Base-by-base conservation (phyloP, 23 tunicate species). In the Trididemnum clinides region DNA sequence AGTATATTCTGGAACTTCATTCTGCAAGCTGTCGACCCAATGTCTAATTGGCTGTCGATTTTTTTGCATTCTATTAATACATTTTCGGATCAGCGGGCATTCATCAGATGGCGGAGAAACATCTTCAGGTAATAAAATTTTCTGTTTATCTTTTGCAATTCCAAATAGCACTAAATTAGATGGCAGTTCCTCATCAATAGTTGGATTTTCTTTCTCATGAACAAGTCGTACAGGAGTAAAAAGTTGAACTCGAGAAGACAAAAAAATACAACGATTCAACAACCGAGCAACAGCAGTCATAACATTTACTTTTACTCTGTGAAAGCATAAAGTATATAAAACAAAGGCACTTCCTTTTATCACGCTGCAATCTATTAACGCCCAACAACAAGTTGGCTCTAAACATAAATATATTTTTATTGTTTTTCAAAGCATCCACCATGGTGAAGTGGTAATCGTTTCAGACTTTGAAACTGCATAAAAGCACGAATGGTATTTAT, bases 21-120 rank as follows among this genome's bases (percentile, higher is more conserved):
- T 31, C 1, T 27, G 37, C 1, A 89, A 35, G 31, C 63, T 44
- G 51, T 94, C 92, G 31, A 84, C 65, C 90, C 88, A 89, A 0
- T 77, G 86, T 36, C 33, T 64, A 12, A 84, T 77, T 19, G 94
- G 76, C 1, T 34, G 65, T 51, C 49, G 78, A 36, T 78, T 35
- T 32, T 0, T 1, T 21, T 84, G 84, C 30, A 78, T 33, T 20
- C n/a, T 34, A 0, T 31, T 49, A 36, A 34, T 39, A 31, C 90
- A 86, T 4, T 77, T 5, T 0, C 90, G 81, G 19, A 86, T 50
- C 6, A 86, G 33, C 50, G 87, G 74, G 19, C 33, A 50, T 3
- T 50, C 22, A 18, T 32, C 57, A 10, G 7, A 66, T 3, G 87
- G 87, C 1, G 80, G 79, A 15, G 4, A 20, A 12, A 71, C 39